Evolutionary conservation across 2,797 vertebrate species (phyloP).

Genomic region (Gallinago solitaria): DNA sequence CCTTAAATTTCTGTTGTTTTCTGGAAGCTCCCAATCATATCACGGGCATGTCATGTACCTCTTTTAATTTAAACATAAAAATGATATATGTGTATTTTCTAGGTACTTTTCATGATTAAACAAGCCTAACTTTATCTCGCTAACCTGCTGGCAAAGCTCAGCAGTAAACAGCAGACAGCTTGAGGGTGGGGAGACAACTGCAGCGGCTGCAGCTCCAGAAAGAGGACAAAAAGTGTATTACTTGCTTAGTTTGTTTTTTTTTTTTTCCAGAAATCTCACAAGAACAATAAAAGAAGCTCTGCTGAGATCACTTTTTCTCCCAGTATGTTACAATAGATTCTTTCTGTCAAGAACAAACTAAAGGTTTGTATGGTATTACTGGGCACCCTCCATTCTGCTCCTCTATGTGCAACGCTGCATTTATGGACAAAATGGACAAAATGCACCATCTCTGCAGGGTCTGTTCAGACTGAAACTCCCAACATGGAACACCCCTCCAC

Average conservation of each 20-base stretch:
- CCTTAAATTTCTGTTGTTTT: neutral
- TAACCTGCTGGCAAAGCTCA: neutral
- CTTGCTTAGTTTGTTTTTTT: neutral
- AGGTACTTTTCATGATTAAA: neutral
- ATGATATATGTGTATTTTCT: neutral
- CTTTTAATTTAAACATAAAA: neutral
- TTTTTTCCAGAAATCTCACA: neutral
- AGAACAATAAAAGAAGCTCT: neutral
- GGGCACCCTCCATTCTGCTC: neutral
- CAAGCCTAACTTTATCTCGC: neutral
- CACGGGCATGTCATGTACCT: neutral
- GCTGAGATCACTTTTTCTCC: neutral
- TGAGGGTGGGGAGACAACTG: neutral
- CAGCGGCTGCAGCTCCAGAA: conserved; percentile 32
- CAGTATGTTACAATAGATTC: neutral
- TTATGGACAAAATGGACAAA: neutral
- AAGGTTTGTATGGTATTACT: neutral
- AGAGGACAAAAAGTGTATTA: neutral
- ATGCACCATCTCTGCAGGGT: neutral
- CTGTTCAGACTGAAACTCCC: neutral
- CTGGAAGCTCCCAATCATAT: neutral
- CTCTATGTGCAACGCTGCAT: neutral
- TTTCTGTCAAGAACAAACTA: neutral
- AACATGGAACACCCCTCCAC: neutral
- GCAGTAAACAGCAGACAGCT: neutral